Base-by-base conservation (phyloP, 2,888 invertebrate genomes). In the Flexamia atlantica region DNA sequence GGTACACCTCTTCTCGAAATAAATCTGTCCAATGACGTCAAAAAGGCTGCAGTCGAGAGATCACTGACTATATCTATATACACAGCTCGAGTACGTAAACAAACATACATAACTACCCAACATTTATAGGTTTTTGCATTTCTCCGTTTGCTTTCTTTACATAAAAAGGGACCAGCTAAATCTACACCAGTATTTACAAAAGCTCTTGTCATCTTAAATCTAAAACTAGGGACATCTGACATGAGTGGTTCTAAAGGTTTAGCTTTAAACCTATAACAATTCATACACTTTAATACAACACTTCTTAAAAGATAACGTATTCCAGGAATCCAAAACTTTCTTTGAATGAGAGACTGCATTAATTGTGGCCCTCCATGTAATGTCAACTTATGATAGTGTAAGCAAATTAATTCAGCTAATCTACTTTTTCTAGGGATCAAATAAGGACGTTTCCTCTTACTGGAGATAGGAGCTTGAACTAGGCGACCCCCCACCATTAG, bases 121-220 rank as follows among this genome's bases (percentile, higher is more conserved):
- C 68, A 68, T 23, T 68, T 68, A 23, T 68, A 30, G 14, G 40
- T 68, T 68, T 23, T 20, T 14, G 68, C 68, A 68, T 68, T 68
- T 68, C 9, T 17, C 68, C 68, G 17, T 68, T 68, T 68, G 23
- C 68, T 68, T 68, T 68, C 14, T 68, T 68, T 68, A 17, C 25
- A 68, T 23, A 68, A 20, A 68, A 30, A 68, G 25, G 68, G 25
- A 68, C 68, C 68, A 20, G 68, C 68, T 68, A 68, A 68, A 68
- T 68, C 68, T 20, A 68, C 68, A 20, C 25, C 68, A 20, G 68
- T 68, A 68, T 68, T 68, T 68, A 14, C 20, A 30, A 68, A 68
- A 23, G 68, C 25, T 10, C 68, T 10, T 5, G 32, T 23, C 25
- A 68, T 68, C 3, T 23, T 68, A 23, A 68, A 20, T 68, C 68